Evolutionary conservation across 2,888 invertebrate species (phyloP).

Genomic region (Synanthedon andrenaeformis): DNA sequence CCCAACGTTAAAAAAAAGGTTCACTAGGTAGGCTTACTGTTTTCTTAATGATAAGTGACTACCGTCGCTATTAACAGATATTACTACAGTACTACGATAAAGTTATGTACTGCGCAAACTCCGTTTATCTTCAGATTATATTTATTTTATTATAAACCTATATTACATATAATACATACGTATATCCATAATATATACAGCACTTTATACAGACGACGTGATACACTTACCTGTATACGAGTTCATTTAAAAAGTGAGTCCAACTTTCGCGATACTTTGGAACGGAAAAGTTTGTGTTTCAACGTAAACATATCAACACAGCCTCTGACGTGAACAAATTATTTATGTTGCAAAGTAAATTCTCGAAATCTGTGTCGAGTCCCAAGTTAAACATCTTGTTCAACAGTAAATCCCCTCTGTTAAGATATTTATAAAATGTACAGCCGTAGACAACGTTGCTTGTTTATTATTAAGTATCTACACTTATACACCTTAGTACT

Average conservation of each 20-base stretch:
- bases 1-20: too few species aligned
- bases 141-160: too few species aligned
- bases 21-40: too few species aligned
- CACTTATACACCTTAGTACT: constrained; percentile 8
- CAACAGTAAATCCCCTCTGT: background rate
- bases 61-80: too few species aligned
- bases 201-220: too few species aligned
- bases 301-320: constrained; percentile 11
- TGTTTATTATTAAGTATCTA: background rate
- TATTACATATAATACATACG: too few species aligned
- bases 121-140: too few species aligned
- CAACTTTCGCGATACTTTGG: background rate
- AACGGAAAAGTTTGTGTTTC: background rate
- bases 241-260: background rate
- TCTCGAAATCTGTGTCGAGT: constrained; percentile 1
- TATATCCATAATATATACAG: too few species aligned
- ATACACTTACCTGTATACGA: too few species aligned
- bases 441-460: background rate
- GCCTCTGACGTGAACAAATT: constrained; percentile 6
- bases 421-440: background rate
- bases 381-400: constrained; percentile 2
- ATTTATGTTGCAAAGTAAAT: constrained; percentile 7
- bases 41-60: too few species aligned
- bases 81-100: too few species aligned
- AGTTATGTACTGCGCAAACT: too few species aligned